A percentile compares a stretch with the other conserved stretches of the same genome.
Conservation (phyloP, 1,140 invertebrate genomes). For the Plutomurus gul region DNA sequence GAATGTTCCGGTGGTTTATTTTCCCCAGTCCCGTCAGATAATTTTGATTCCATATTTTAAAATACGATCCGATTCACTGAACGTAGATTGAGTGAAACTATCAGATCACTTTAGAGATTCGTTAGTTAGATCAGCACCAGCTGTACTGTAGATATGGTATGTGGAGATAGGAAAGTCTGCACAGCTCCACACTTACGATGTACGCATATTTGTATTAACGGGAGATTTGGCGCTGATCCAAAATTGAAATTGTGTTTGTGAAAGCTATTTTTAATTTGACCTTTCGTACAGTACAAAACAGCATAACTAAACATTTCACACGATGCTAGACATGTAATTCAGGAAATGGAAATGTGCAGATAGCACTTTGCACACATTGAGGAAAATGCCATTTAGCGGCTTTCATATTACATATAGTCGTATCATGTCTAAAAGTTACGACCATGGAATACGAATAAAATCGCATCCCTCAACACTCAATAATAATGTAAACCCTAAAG, state of each 20-base stretch:
- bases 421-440: too few species aligned
- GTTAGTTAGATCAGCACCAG: too few species aligned
- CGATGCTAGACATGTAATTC: background rate
- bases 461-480: too few species aligned
- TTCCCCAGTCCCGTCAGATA: background rate
- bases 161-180: background rate
- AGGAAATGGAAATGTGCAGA: background rate
- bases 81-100: too few species aligned
- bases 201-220: background rate
- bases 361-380: too few species aligned
- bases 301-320: background rate
- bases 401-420: too few species aligned
- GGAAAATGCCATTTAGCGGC: too few species aligned
- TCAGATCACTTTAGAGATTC: too few species aligned
- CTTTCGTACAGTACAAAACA: conserved; percentile 1
- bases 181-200: background rate
- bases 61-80: background rate
- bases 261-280: conserved; percentile 10
- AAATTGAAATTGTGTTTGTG: background rate
- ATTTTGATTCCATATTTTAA: background rate
- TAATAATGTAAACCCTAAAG: too few species aligned
- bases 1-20: background rate
- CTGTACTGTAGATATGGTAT: too few species aligned
- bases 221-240: background rate
- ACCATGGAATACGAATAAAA: too few species aligned